Evolutionary conservation across 2,797 vertebrate genomes (phyloP), one percentile per base, ranked within the genome.

Genomic region (Sandelia bainsii): DNA sequence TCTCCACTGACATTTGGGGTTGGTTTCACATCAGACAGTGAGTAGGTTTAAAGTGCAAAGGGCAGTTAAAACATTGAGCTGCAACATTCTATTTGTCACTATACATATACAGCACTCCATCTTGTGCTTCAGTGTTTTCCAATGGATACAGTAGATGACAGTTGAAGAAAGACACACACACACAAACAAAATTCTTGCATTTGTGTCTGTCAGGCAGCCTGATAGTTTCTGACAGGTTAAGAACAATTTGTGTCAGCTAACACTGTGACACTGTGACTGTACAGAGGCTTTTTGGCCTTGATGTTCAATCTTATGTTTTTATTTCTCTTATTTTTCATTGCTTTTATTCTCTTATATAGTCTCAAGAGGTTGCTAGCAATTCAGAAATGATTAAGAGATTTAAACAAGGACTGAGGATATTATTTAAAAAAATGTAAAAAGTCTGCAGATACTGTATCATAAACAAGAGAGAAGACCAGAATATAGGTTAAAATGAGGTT

Each of bases 211-310:
- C 66, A 86, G 50, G 37, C 49, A 50, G 40, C 19, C 54, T 62
- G 37, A 39, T 13, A 10, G 49, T 75, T 77, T 68, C 11, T 75
- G 81, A 76, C 74, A 83, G 49, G 44, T 77, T 77, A 77, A 69
- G 46, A 85, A 49, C 69, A 72, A 62, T 70, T 75, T 68, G 62
- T 76, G 69, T 82, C 82, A 83, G 61, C 44, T 52, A 53, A 39
- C n/a, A 23, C 72, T 60, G 39, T 40, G 65, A 25, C 63, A 75
- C 76, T 67, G 39, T 50, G 58, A 73, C 64, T 39, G 8, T 32
- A 59, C 29, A 42, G 52, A 76, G 54, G 62, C 49, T 37, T 39
- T 20, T 62, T 29, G 46, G 64, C 63, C 62, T 84, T 83, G 71
- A 75, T 79, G 67, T 59, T 53, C 62, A 71, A 27, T 65, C 69